These are phyloP conservation scores for Macrotus californicus DNA, from an alignment of 2,113 vertebrate genomes.

Conservation along the genomic window DNA sequence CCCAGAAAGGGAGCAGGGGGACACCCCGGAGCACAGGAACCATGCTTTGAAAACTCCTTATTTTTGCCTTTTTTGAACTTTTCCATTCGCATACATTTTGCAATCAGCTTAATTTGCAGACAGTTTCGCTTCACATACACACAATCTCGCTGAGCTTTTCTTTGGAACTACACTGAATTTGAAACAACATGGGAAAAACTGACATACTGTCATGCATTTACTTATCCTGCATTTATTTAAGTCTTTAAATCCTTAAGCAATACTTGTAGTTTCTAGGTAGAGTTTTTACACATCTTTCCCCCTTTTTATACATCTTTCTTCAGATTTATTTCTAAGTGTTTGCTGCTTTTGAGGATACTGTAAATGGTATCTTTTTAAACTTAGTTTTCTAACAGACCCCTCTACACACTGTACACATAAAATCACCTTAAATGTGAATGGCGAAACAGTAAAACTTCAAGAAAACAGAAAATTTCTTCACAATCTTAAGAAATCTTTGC, in stretches of 20 bases:
- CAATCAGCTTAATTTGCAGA: neutral
- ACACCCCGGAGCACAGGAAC: neutral
- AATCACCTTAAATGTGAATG: neutral
- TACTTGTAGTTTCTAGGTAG: neutral
- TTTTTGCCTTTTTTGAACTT: neutral
- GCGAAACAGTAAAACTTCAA: neutral
- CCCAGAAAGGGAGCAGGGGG: neutral
- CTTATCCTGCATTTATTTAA: neutral
- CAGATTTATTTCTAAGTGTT: neutral
- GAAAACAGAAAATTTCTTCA: neutral
- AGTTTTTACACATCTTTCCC: neutral
- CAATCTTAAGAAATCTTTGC: neutral
- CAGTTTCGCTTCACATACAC: neutral
- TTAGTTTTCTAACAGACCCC: neutral
- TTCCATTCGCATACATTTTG: neutral
- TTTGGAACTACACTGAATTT: neutral
- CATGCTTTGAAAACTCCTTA: neutral
- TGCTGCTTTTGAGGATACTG: neutral
- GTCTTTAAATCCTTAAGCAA: neutral
- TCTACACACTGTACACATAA: neutral
- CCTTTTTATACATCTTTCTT: neutral
- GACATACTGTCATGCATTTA: neutral
- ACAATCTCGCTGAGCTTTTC: neutral
- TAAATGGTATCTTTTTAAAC: neutral
- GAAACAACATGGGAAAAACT: neutral